Evolutionary conservation across 1,140 invertebrate genomes (phyloP), one percentile per base, ranked within the genome.

Genomic region (Amphibalanus amphitrite): DNA sequence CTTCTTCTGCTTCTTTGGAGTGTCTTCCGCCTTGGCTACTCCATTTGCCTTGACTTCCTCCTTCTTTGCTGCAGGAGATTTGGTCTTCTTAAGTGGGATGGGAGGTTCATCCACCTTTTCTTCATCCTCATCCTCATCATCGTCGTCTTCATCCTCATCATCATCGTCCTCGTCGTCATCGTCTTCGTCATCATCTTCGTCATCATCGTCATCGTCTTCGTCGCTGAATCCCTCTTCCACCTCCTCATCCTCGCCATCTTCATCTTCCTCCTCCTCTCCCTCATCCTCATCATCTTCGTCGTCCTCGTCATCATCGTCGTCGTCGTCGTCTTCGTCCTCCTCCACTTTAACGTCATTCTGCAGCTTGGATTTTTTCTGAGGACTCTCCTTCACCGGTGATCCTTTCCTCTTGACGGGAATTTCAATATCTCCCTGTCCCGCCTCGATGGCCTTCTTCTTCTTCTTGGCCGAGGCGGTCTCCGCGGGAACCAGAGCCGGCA

Each of bases 221-320:
- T 71, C 71, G 26, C 68, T 71, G n/a, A 71, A 73, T 8, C 72
- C 72, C 29, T 74, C 69, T 6, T 74, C 73, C 20, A 69, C 47
- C 13, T 69, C 68, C 20, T 76, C 73, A 23, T 82, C 79, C 25
- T 82, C n/a, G n/a, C n/a, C n/a, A n/a, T n/a, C n/a, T n/a, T n/a
- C n/a, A n/a, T n/a, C n/a, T n/a, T n/a, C 73, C 0, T 74, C 74
- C 28, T 76, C 74, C 69, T 76, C 76, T n/a, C 76, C 74, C 28
- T 78, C 75, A 47, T 74, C 71, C 47, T 76, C 75, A 67, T 77
- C 75, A 38, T 75, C 73, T 65, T 75, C 74, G 69, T 84, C 82
- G 8, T 82, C 80, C 1, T 83, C 83, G 23, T 82, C 82, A 25
- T 82, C 80, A 59, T 83, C 82, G n/a, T 81, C 79, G 23, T 79